Evolutionary conservation across 1,140 invertebrate genomes (phyloP).

Genomic region (Neotoxoptera formosana): DNA sequence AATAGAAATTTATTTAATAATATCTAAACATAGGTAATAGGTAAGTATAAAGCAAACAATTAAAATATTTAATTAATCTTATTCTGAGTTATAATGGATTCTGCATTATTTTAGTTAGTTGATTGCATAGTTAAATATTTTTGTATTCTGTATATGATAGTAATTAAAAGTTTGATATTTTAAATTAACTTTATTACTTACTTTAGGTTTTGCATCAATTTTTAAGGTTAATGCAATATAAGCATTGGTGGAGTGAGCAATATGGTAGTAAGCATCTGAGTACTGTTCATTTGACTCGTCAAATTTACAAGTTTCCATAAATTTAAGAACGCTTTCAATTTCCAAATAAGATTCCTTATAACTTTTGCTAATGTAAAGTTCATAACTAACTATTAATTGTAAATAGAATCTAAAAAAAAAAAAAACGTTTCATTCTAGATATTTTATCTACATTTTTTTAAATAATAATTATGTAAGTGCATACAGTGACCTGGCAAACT

Average conservation of each 20-base stretch:
- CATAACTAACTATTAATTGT: not conserved
- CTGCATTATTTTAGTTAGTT: too few species aligned
- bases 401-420: conserved; percentile 36
- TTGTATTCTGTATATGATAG: not conserved
- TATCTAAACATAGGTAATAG: not conserved
- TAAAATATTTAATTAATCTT: not conserved
- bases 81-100: not conserved
- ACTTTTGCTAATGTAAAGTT: not conserved
- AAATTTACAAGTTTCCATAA: not conserved
- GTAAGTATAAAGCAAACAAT: not conserved
- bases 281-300: not conserved
- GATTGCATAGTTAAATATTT: not conserved
- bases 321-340: conserved; percentile 21
- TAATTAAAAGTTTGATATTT: not conserved
- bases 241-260: not conserved
- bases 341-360: not conserved
- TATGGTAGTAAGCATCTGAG: not conserved
- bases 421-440: not conserved
- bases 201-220: not conserved
- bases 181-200: too few species aligned
- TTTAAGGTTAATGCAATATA: conserved; percentile 34
- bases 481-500: not conserved
- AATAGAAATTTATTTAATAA: not conserved
- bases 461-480: not conserved
- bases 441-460: not conserved